Conservation (phyloP, 2,888 invertebrate species). For the Mechanitis mazaeus region DNA sequence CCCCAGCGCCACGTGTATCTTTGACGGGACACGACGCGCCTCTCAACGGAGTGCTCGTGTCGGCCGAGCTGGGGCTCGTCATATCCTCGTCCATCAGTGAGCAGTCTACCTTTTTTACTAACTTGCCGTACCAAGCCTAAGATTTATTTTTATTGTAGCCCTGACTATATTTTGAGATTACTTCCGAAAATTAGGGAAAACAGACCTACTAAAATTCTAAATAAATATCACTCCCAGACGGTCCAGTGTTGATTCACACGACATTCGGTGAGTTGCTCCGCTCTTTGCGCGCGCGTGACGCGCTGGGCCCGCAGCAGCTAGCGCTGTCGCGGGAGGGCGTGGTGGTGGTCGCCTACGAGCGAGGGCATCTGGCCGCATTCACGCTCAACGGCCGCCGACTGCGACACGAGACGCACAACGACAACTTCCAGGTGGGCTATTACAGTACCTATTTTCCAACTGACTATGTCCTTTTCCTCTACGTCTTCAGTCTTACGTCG, state of each 20-base stretch:
- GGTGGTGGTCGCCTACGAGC: conserved; percentile 94
- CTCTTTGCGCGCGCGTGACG: conserved; percentile 90
- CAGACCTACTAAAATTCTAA: background rate
- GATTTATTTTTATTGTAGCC: too few species aligned
- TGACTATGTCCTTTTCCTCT: too few species aligned
- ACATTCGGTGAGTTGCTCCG: conserved; percentile 95
- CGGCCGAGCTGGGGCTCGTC: conserved; percentile 97
- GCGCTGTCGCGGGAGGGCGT: conserved; percentile 97
- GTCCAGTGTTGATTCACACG: conserved; percentile 97
- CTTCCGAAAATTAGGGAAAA: too few species aligned
- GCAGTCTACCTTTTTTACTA: conserved; percentile 26
- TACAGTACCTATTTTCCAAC: background rate
- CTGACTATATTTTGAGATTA: too few species aligned
- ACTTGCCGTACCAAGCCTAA: too few species aligned
- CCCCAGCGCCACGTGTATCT: conserved; percentile 96
- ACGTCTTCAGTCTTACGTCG: too few species aligned
- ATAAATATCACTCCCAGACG: conserved; percentile 77
- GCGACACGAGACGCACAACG: conserved; percentile 93
- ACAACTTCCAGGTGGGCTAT: conserved; percentile 89
- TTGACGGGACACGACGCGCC: conserved; percentile 98
- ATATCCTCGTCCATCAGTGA: conserved; percentile 91
- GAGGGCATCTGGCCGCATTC: conserved; percentile 94
- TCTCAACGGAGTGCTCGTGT: conserved; percentile 95
- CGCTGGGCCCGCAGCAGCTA: conserved; percentile 88
- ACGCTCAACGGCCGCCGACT: conserved; percentile 95